Evolutionary conservation across 2,797 vertebrate species (phyloP), one percentile per base, ranked within the genome.

Genomic region (Tadarida brasiliensis): DNA sequence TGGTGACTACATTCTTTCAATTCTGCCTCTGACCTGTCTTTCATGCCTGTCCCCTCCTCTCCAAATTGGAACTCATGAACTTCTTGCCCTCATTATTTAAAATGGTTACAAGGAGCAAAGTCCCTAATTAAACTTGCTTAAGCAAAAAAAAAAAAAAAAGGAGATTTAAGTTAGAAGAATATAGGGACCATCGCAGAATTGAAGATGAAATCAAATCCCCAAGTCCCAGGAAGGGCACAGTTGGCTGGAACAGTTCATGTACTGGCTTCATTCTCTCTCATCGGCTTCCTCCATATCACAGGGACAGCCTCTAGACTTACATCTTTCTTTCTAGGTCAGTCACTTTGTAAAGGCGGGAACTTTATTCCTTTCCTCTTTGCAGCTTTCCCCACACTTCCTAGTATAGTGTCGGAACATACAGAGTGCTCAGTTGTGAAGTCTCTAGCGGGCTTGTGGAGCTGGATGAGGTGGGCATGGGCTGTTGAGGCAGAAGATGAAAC

Each of bases 1-100:
- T 44, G 49, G 28, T 80, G 26, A 71, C 26, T 11, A 35, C 2
- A 6, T 61, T 54, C n/a, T 95, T 90, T 90, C 8, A 57, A 22
- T 92, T 92, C 6, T 47, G 14, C 76, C 24, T 81, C 56, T 73
- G 57, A 61, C 5, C 17, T 51, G 4, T 54, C 84, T 88, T 73
- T 68, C 26, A 24, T 39, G 8, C 15, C 47, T 44, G 9, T 19
- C 20, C n/a, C 5, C 14, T 96, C n/a, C 22, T 56, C 28, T 85
- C 47, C 39, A 74, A 73, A 80, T 33, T 0, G 47, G 65, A 93
- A 73, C 47, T 65, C 47, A 49, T 10, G 9, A 80, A 63, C 56
- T 47, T 96, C 26, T 92, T 65, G 35, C 56, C 44, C 95, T 91
- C 57, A 35, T 82, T 90, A 49, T 57, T 94, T 15, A 94, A 84